Percentiles rank a stretch among this genome's conserved stretches.
phyloP scores from a whole-genome alignment of 2,797 vertebrate genomes.

The Adelosebastes latens region DNA sequence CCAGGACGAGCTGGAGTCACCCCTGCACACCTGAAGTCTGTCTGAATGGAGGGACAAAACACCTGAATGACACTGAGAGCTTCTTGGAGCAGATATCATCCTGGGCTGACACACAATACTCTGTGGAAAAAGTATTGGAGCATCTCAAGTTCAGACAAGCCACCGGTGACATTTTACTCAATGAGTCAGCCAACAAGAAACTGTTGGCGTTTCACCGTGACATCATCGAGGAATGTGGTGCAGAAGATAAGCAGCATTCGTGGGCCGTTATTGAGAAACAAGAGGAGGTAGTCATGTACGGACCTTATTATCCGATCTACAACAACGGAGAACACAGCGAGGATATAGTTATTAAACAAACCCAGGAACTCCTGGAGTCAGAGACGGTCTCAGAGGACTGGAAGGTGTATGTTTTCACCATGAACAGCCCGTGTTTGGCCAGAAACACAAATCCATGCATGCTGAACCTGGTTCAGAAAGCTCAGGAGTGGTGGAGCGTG shows the following conservation, averaged over 20 bases:
- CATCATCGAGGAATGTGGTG: conserved; percentile 65
- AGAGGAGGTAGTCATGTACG: conserved; percentile 69
- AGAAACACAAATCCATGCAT: conserved; percentile 63
- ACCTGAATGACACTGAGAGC: not conserved
- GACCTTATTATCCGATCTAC: conserved; percentile 72
- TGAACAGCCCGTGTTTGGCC: conserved; percentile 71
- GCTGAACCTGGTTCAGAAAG: conserved; percentile 65
- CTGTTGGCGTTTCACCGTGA: conserved; percentile 62
- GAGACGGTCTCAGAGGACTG: conserved; percentile 1
- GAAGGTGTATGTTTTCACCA: conserved; percentile 66
- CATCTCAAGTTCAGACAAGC: conserved; percentile 20
- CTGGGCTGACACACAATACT: conserved; percentile 59
- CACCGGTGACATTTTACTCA: conserved; percentile 17
- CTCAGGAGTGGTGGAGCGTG: conserved; percentile 62
- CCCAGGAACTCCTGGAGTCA: conserved; percentile 59
- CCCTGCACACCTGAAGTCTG: not conserved
- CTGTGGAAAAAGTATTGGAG: conserved; percentile 43
- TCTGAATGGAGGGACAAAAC: not conserved
- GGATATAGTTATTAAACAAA: conserved; percentile 68
- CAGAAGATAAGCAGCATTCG: conserved; percentile 65
- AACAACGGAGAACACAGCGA: conserved; percentile 65
- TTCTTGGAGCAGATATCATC: conserved; percentile 24
- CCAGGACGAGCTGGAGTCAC: conserved; percentile 15
- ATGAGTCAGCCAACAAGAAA: conserved; percentile 36
- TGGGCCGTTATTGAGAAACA: conserved; percentile 72